Evolutionary conservation across 35 echinoderm and acorn worm genomes (phyloP).

Genomic region (Heliocidaris tuberculata): DNA sequence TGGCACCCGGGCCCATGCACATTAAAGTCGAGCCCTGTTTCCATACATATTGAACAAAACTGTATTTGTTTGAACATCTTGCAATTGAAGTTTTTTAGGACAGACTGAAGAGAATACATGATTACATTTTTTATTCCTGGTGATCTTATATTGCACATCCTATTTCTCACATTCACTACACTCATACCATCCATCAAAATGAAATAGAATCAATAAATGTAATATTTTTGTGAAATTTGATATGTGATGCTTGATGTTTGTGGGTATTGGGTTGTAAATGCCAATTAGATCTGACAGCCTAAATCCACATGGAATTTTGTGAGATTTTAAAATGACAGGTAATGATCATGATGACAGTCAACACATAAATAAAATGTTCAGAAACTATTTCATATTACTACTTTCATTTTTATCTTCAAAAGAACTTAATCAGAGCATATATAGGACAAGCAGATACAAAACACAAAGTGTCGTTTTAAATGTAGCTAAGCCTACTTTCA

Average conservation of each 20-base stretch:
- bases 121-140: background rate
- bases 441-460: background rate
- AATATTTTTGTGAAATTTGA: background rate
- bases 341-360: background rate
- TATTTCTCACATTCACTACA: background rate
- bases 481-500: background rate
- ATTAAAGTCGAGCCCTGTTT: too few relatives aligned
- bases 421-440: background rate
- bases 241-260: background rate
- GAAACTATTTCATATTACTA: background rate
- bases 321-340: background rate
- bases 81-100: too few relatives aligned
- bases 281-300: background rate
- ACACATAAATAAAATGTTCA: background rate
- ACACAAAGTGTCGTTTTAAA: background rate
- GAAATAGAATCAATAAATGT: background rate
- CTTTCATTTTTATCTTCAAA: background rate
- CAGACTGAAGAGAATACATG: too few relatives aligned
- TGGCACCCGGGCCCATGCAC: too few relatives aligned
- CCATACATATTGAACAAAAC: too few relatives aligned
- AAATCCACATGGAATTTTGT: background rate
- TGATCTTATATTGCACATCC: too few relatives aligned
- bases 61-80: too few relatives aligned
- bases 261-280: background rate
- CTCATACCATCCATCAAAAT: background rate